phyloP scores from a whole-genome alignment of 2,888 invertebrate genomes.

The Sarcophaga rosellei region DNA sequence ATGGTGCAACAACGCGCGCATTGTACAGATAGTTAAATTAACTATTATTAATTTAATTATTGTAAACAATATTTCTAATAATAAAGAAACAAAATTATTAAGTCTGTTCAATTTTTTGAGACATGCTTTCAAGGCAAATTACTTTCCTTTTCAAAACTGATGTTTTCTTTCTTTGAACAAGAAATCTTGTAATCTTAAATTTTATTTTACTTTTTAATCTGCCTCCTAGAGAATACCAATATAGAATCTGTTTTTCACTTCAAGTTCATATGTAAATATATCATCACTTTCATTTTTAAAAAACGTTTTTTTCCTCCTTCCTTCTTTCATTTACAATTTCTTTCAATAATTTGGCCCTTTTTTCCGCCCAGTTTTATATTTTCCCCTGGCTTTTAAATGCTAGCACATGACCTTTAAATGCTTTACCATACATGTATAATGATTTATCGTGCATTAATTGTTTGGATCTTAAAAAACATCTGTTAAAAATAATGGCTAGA shows the following conservation, averaged over 20 bases:
- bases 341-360: slow-evolving; percentile 24
- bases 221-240: too few relatives aligned
- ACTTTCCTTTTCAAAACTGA: too few relatives aligned
- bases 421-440: neutral
- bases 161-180: too few relatives aligned
- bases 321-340: slow-evolving; percentile 9
- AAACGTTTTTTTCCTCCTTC: neutral
- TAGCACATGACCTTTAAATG: slow-evolving; percentile 33
- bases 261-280: slow-evolving; percentile 37
- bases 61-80: neutral
- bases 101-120: too few relatives aligned
- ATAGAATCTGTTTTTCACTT: neutral
- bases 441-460: slow-evolving; percentile 53
- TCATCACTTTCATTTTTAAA: slow-evolving; percentile 36
- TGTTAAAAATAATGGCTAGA: slow-evolving; percentile 27
- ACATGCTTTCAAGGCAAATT: too few relatives aligned
- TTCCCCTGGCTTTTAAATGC: neutral
- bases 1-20: too few relatives aligned
- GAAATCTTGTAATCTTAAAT: too few relatives aligned
- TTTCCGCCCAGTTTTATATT: too few relatives aligned
- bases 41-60: neutral
- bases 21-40: too few relatives aligned
- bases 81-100: neutral
- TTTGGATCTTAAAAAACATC: slow-evolving; percentile 41
- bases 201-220: too few relatives aligned